Percentiles rank a stretch among this genome's conserved stretches.
These are phyloP conservation scores for Drosophila busckii DNA, from an alignment of 1,140 invertebrate species.

Conservation along the genomic window DNA sequence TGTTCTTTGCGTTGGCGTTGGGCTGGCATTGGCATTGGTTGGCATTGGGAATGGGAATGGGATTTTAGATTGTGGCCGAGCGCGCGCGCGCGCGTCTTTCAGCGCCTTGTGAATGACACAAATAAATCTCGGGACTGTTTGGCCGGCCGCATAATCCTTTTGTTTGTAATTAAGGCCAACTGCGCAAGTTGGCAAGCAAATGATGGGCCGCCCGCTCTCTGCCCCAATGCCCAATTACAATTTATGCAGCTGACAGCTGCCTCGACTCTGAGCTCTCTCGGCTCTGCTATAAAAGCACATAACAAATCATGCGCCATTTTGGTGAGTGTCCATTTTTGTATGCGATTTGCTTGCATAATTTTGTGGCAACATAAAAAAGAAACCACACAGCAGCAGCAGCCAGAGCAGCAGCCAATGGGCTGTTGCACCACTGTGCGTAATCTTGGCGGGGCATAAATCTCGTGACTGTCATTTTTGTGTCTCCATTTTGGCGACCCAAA, in stretches of 20 bases:
- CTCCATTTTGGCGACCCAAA: slow-evolving; percentile 78
- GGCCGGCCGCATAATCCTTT: slow-evolving; percentile 18
- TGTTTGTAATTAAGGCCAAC: slow-evolving; percentile 47
- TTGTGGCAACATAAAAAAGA: slow-evolving; percentile 6
- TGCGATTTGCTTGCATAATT: slow-evolving; percentile 65
- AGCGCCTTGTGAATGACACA: too few species aligned
- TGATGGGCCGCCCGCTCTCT: background rate
- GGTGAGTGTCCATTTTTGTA: slow-evolving; percentile 42
- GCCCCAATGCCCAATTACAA: background rate
- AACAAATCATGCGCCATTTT: slow-evolving; percentile 75
- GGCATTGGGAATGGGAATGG: background rate
- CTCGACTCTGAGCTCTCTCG: background rate
- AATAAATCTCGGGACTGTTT: too few species aligned
- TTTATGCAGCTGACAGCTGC: slow-evolving; percentile 17
- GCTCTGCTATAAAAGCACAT: slow-evolving; percentile 58
- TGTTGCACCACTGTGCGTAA: too few species aligned
- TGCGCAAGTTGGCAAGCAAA: slow-evolving; percentile 24
- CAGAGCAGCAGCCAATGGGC: slow-evolving; percentile 1
- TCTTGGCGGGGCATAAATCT: slow-evolving; percentile 75
- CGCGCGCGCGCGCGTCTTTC: too few species aligned
- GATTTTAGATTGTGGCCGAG: background rate
- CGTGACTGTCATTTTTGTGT: slow-evolving; percentile 77
- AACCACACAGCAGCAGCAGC: slow-evolving; percentile 23
- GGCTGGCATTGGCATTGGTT: slow-evolving; percentile 17
- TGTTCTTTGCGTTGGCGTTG: slow-evolving; percentile 56